phyloP scores from a whole-genome alignment of 2,888 invertebrate species.

The Thecocarcelia acutangulata region DNA sequence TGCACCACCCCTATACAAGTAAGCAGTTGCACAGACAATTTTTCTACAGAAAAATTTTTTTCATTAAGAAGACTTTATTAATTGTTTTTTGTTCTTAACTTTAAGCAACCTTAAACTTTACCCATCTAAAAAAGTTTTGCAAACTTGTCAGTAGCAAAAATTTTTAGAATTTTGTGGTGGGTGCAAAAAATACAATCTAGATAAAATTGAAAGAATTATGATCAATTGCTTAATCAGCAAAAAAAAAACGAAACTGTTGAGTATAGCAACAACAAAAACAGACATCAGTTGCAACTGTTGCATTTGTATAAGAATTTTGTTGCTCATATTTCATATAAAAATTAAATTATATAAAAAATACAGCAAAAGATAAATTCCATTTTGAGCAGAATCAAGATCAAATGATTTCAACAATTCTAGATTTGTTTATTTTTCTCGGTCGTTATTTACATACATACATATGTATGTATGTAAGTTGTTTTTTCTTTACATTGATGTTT shows the following conservation, averaged over 20 bases:
- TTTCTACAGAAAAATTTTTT: no score
- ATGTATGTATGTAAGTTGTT: no score
- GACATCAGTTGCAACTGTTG: constrained; percentile 44
- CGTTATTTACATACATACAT: not conserved
- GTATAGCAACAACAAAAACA: constrained; percentile 1
- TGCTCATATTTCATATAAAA: not conserved
- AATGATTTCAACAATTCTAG: constrained; percentile 46
- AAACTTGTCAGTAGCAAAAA: constrained; percentile 57
- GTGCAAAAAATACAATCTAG: constrained; percentile 40
- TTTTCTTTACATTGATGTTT: constrained; percentile 25
- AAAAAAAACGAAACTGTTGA: not conserved
- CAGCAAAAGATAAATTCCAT: constrained; percentile 35
- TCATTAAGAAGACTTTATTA: no score
- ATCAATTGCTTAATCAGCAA: constrained; percentile 45
- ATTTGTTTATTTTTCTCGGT: constrained; percentile 39
- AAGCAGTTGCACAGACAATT: no score
- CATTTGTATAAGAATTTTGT: constrained; percentile 17
- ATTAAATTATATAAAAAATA: constrained; percentile 23
- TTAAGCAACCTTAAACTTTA: constrained; percentile 59
- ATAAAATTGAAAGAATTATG: constrained; percentile 31
- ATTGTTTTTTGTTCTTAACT: not conserved
- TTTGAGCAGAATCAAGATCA: constrained; percentile 44
- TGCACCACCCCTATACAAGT: no score
- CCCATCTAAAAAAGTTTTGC: constrained; percentile 3
- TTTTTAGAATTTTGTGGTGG: constrained; percentile 49